Conservation (phyloP, 2,113 vertebrate species). For the Seriola aureovittata region DNA sequence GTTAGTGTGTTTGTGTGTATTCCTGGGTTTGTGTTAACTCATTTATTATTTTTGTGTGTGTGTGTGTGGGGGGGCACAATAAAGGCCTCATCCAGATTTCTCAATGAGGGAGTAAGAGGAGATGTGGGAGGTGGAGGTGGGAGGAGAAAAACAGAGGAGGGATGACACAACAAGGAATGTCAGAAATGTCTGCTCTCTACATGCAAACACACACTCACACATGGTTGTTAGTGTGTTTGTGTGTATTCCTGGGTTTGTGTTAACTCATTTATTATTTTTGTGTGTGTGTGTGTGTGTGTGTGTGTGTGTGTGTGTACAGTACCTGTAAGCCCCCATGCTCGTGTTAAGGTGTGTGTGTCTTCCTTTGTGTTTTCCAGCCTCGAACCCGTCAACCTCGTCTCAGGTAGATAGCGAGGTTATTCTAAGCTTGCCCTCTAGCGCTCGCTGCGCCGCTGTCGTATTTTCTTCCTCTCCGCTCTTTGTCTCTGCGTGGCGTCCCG, state of each 20-base stretch:
- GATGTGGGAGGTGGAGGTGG: background rate
- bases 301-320: background rate
- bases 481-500: slow-evolving; percentile 62
- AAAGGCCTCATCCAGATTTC: too few species aligned
- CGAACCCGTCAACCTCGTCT: slow-evolving; percentile 64
- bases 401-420: slow-evolving; percentile 63
- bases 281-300: background rate
- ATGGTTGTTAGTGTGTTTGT: slow-evolving; percentile 12
- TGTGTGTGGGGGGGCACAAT: too few species aligned
- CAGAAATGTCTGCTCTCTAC: slow-evolving; percentile 47
- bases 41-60: background rate
- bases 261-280: background rate
- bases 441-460: slow-evolving; percentile 37
- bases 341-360: background rate
- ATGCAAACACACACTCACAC: slow-evolving; percentile 36
- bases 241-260: background rate
- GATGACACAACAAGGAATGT: slow-evolving; percentile 42
- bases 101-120: too few species aligned
- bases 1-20: slow-evolving; percentile 3
- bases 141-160: slow-evolving; percentile 13
- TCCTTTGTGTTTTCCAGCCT: slow-evolving; percentile 19
- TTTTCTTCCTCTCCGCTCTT: slow-evolving; percentile 71
- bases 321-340: background rate
- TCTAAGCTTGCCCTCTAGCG: slow-evolving; percentile 68
- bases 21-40: slow-evolving; percentile 1